Conservation (phyloP, 1,140 invertebrate species). For the Sycophila sp. region DNA sequence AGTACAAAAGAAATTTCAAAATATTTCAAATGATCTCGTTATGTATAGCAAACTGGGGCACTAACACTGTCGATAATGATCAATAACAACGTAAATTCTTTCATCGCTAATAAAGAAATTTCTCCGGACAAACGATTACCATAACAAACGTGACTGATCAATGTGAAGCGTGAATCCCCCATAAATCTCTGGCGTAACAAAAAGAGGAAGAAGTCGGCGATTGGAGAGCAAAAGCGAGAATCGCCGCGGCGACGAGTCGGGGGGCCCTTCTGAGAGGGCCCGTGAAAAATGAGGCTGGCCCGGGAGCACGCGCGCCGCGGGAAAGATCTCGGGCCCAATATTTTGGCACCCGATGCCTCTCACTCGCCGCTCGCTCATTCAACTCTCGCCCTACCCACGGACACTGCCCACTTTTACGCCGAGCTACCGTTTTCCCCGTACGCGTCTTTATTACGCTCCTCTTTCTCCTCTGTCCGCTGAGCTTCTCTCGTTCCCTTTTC, state of each 20-base stretch:
- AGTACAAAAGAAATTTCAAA: no score
- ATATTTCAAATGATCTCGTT: no score
- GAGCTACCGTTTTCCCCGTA: background rate
- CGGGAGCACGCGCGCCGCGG: constrained; percentile 21
- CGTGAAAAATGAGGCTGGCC: constrained; percentile 61
- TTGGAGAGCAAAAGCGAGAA: no score
- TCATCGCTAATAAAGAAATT: no score
- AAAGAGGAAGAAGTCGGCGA: background rate
- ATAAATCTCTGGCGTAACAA: background rate
- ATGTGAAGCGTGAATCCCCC: background rate
- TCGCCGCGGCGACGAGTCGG: background rate
- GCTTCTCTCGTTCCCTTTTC: background rate
- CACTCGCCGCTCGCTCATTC: background rate
- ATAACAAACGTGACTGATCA: constrained; percentile 5
- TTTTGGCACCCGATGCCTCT: constrained; percentile 56
- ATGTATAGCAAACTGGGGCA: no score
- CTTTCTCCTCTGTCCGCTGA: background rate
- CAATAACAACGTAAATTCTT: no score
- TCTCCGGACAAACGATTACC: no score
- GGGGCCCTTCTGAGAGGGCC: constrained; percentile 49
- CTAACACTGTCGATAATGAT: no score
- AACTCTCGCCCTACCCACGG: no score
- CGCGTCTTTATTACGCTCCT: background rate
- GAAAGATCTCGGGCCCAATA: constrained; percentile 49
- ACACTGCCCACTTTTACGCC: constrained; percentile 3